Conservation (phyloP, 2,797 vertebrate genomes). For the Xyrichtys novacula region DNA sequence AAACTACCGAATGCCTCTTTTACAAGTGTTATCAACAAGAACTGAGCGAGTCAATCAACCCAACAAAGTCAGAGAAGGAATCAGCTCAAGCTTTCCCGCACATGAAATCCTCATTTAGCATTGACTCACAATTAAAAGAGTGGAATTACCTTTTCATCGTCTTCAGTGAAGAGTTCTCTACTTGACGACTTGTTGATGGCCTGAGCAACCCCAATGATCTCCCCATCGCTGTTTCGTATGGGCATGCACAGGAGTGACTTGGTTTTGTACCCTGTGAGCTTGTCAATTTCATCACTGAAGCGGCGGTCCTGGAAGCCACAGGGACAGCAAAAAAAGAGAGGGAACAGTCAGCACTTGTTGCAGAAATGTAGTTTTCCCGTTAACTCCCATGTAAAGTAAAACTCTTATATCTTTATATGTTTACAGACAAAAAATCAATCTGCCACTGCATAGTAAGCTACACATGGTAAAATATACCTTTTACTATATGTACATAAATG, state of each 20-base stretch:
- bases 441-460: too few species aligned
- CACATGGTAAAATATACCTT: too few species aligned
- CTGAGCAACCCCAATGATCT: conserved; percentile 97
- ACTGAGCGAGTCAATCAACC: too few species aligned
- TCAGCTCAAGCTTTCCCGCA: not conserved
- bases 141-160: conserved; percentile 91
- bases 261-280: conserved; percentile 98
- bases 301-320: conserved; percentile 89
- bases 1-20: too few species aligned
- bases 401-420: not conserved
- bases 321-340: conserved; percentile 24
- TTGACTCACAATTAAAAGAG: not conserved
- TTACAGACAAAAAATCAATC: not conserved
- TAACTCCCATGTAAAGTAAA: conserved; percentile 10
- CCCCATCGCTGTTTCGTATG: conserved; percentile 95
- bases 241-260: conserved; percentile 98
- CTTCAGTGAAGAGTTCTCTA: conserved; percentile 93
- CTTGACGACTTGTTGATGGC: conserved; percentile 97
- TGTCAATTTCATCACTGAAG: conserved; percentile 99
- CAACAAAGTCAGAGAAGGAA: conserved; percentile 1
- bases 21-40: not conserved
- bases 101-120: not conserved
- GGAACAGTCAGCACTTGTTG: conserved; percentile 30
- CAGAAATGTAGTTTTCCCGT: conserved; percentile 6
- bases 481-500: conserved; percentile 1